Evolutionary conservation across 2,797 vertebrate species (phyloP).

Genomic region (Eidolon dupreanum): DNA sequence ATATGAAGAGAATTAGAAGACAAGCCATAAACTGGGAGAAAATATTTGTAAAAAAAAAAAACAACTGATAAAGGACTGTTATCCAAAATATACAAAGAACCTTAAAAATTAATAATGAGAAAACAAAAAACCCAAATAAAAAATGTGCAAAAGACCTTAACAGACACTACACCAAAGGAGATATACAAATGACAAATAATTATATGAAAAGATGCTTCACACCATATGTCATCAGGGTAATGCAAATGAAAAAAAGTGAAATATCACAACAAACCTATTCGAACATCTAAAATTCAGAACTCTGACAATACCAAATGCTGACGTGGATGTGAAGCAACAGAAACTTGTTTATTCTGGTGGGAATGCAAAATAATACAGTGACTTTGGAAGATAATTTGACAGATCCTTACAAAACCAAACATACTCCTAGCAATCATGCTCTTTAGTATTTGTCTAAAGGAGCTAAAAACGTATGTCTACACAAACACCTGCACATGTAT

Average conservation of each 20-base stretch:
- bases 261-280: not conserved
- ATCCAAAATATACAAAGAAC: not conserved
- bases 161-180: not conserved
- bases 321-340: not conserved
- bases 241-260: not conserved
- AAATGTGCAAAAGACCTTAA: not conserved
- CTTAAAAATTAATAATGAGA: not conserved
- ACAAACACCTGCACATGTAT: not conserved
- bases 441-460: not conserved
- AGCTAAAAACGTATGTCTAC: not conserved
- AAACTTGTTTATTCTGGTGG: not conserved
- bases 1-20: not conserved
- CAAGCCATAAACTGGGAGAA: not conserved
- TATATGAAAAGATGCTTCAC: not conserved
- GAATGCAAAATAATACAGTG: not conserved
- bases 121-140: not conserved
- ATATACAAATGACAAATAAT: not conserved
- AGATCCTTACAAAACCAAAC: not conserved
- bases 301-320: not conserved
- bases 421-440: not conserved
- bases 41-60: not conserved
- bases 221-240: not conserved
- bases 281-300: not conserved
- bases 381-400: not conserved
- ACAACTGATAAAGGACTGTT: not conserved